phyloP scores from a whole-genome alignment of 1,140 invertebrate genomes.

The Zaprionus gabonicus region DNA sequence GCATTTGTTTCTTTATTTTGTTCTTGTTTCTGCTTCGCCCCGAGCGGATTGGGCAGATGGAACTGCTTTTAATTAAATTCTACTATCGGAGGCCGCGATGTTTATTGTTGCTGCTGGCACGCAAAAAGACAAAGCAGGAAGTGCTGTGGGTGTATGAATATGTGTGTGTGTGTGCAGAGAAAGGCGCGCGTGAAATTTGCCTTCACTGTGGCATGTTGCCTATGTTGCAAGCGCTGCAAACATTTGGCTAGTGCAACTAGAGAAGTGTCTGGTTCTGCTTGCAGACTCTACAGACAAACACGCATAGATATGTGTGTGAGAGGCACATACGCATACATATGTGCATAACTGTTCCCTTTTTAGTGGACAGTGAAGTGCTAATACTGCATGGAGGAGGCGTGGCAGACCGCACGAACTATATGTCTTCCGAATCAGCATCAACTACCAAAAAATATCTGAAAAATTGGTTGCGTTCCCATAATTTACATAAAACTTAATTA shows the following conservation, averaged over 20 bases:
- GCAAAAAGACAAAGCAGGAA: slow-evolving; percentile 7
- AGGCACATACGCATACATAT: background rate
- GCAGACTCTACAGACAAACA: background rate
- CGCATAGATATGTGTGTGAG: background rate
- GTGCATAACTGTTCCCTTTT: slow-evolving; percentile 32
- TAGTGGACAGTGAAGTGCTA: too few species aligned
- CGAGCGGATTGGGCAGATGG: slow-evolving; percentile 15
- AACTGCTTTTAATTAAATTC: slow-evolving; percentile 66
- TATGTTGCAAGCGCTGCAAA: slow-evolving; percentile 31
- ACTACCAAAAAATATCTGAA: too few species aligned
- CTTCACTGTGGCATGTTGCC: background rate
- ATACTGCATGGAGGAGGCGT: too few species aligned
- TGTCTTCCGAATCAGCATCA: too few species aligned
- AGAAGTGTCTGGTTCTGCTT: slow-evolving; percentile 2
- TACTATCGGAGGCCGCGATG: slow-evolving; percentile 37
- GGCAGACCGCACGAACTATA: too few species aligned
- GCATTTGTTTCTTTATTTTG: background rate
- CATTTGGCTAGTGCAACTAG: slow-evolving; percentile 53
- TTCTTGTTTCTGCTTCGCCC: slow-evolving; percentile 16
- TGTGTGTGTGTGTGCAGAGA: background rate
- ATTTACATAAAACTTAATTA: too few species aligned
- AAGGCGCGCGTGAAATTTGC: slow-evolving; percentile 14
- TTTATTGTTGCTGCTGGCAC: slow-evolving; percentile 39
- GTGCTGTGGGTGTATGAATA: background rate
- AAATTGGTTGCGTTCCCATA: too few species aligned